phyloP scores from a whole-genome alignment of 2,888 invertebrate species.

The Cerceris ruficornis region DNA sequence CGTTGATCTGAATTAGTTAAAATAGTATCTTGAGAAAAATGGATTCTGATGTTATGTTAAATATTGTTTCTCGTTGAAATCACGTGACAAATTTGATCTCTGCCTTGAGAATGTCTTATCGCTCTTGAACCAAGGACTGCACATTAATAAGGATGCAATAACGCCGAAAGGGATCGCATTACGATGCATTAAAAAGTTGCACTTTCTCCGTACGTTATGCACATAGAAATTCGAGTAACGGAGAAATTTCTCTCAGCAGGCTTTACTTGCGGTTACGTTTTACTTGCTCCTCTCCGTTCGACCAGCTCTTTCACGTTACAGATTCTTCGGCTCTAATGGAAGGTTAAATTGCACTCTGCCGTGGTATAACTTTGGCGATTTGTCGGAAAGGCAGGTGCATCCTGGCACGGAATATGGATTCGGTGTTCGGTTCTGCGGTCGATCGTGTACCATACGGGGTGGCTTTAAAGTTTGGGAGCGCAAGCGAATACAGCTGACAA shows the following conservation, averaged over 20 bases:
- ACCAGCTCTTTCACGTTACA: slow-evolving; percentile 31
- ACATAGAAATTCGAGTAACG: slow-evolving; percentile 65
- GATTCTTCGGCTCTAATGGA: slow-evolving; percentile 51
- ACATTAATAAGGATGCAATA: not conserved
- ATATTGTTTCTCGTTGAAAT: too few relatives aligned
- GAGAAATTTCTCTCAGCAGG: slow-evolving; percentile 61
- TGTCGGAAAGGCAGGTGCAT: slow-evolving; percentile 68
- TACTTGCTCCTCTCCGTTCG: slow-evolving; percentile 33
- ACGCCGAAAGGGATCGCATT: not conserved
- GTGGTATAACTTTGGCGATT: slow-evolving; percentile 60
- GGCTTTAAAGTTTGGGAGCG: too few relatives aligned
- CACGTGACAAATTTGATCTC: too few relatives aligned
- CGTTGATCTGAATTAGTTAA: too few relatives aligned
- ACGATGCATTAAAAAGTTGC: slow-evolving; percentile 13
- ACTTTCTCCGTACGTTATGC: slow-evolving; percentile 61
- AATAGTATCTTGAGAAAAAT: too few relatives aligned
- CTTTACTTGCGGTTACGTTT: slow-evolving; percentile 50
- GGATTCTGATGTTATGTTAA: too few relatives aligned
- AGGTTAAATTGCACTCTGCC: slow-evolving; percentile 47
- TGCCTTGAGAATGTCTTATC: too few relatives aligned
- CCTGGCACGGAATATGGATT: slow-evolving; percentile 75
- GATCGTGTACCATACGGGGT: slow-evolving; percentile 44
- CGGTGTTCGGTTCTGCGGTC: slow-evolving; percentile 57
- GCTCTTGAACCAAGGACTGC: not conserved
- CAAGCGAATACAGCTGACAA: too few relatives aligned